A percentile compares a stretch with the other conserved stretches of the same genome.
phyloP scores from a whole-genome alignment of 2,113 vertebrate species.

The Noturus placidus region DNA sequence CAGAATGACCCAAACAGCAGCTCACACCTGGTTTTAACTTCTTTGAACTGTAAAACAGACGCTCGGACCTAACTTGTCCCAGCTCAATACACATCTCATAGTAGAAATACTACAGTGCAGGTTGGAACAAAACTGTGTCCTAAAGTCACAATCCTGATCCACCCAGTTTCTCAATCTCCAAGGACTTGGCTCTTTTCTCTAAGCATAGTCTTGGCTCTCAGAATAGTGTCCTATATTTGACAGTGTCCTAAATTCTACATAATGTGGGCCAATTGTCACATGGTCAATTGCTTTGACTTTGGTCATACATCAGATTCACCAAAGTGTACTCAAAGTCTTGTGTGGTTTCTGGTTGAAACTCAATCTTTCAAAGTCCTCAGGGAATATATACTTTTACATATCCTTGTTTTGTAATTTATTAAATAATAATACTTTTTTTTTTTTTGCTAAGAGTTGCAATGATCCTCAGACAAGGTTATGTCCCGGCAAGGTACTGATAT shows the following conservation, averaged over 20 bases:
- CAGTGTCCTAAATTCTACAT: constrained; percentile 44
- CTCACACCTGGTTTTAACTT: constrained; percentile 79
- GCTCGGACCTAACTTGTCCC: constrained; percentile 46
- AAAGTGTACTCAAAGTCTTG: constrained; percentile 22
- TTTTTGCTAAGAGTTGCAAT: constrained; percentile 32
- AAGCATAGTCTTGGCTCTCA: constrained; percentile 21
- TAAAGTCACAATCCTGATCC: constrained; percentile 67
- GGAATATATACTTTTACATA: not conserved
- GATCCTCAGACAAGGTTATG: constrained; percentile 61
- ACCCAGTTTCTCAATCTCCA: constrained; percentile 38
- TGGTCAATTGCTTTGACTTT: constrained; percentile 34
- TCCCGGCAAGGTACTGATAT: constrained; percentile 46
- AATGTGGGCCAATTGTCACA: constrained; percentile 49
- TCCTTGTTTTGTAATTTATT: not conserved
- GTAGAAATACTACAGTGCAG: constrained; percentile 63
- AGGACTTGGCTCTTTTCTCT: not conserved
- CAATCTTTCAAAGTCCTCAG: not conserved
- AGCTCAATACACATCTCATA: constrained; percentile 47
- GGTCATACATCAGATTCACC: constrained; percentile 38
- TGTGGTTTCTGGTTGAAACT: not conserved
- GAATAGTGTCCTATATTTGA: constrained; percentile 43
- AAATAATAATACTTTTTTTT: no score
- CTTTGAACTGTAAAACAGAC: constrained; percentile 64
- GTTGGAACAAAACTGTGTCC: constrained; percentile 60
- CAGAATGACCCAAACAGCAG: constrained; percentile 72